These are phyloP conservation scores for Hylaea fasciaria DNA, from an alignment of 2,888 invertebrate genomes.

Conservation along the genomic window DNA sequence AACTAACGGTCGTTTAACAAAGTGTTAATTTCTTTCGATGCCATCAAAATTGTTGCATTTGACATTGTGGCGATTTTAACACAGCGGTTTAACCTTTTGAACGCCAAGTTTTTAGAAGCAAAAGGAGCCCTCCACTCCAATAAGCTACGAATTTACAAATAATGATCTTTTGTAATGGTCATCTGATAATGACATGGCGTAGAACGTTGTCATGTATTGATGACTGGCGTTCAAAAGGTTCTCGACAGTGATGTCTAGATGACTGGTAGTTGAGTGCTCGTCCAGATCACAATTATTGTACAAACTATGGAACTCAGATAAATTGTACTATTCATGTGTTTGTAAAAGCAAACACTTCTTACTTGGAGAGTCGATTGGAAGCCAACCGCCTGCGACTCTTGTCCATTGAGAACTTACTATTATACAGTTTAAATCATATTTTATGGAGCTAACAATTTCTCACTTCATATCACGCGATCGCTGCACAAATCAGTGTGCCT, in stretches of 20 bases:
- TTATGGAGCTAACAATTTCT: too few relatives aligned
- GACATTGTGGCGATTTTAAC: too few relatives aligned
- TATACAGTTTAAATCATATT: background rate
- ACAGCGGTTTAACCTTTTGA: background rate
- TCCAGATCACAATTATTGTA: slow-evolving; percentile 24
- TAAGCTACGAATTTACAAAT: too few relatives aligned
- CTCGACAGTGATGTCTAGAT: too few relatives aligned
- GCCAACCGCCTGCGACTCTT: slow-evolving; percentile 13
- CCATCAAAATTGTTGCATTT: background rate
- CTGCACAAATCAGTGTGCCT: too few relatives aligned
- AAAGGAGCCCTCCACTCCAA: too few relatives aligned
- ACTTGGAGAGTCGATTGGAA: slow-evolving; percentile 18
- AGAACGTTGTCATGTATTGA: too few relatives aligned
- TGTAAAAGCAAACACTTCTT: slow-evolving; percentile 19
- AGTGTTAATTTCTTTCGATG: background rate
- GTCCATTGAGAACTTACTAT: slow-evolving; percentile 1
- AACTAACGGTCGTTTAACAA: background rate
- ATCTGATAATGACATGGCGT: too few relatives aligned
- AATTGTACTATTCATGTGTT: slow-evolving; percentile 38
- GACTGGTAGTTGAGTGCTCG: background rate
- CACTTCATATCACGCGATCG: too few relatives aligned
- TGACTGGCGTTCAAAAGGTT: too few relatives aligned
- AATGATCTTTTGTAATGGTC: too few relatives aligned
- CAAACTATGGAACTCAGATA: slow-evolving; percentile 37
- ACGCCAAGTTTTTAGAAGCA: too few relatives aligned